Conservation (phyloP, 2,113 vertebrate genomes). For the Cynopterus brachyotis region DNA sequence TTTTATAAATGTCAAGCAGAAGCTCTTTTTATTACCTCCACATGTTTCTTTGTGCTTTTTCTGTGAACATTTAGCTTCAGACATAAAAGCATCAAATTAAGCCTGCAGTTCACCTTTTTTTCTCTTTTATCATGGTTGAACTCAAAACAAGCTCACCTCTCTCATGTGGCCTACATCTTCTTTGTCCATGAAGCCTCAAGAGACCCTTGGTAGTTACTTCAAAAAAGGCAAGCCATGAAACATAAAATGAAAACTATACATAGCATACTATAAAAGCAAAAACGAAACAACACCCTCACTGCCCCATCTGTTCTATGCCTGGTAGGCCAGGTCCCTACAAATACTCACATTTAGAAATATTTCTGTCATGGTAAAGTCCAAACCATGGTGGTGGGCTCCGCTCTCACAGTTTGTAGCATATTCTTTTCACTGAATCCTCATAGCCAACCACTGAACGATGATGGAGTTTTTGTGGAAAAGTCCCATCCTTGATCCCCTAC, state of each 20-base stretch:
- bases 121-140: neutral
- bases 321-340: neutral
- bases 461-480: neutral
- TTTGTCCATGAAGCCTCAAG: neutral
- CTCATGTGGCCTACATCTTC: neutral
- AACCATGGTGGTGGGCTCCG: accelerated
- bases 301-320: neutral
- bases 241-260: slow-evolving; percentile 12
- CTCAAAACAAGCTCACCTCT: slow-evolving; percentile 5
- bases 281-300: neutral
- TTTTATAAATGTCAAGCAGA: neutral
- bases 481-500: neutral
- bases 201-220: neutral
- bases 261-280: neutral
- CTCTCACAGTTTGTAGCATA: accelerated
- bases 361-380: neutral
- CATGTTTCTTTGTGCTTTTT: slow-evolving; percentile 16
- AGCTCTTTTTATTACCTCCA: neutral
- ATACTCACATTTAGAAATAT: neutral
- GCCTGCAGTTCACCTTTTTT: neutral
- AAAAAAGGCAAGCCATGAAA: neutral
- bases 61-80: neutral
- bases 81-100: slow-evolving; percentile 6
- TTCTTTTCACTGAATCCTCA: neutral
- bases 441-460: neutral